Conservation (phyloP, 2,113 vertebrate species). For the Barnardius zonarius region DNA sequence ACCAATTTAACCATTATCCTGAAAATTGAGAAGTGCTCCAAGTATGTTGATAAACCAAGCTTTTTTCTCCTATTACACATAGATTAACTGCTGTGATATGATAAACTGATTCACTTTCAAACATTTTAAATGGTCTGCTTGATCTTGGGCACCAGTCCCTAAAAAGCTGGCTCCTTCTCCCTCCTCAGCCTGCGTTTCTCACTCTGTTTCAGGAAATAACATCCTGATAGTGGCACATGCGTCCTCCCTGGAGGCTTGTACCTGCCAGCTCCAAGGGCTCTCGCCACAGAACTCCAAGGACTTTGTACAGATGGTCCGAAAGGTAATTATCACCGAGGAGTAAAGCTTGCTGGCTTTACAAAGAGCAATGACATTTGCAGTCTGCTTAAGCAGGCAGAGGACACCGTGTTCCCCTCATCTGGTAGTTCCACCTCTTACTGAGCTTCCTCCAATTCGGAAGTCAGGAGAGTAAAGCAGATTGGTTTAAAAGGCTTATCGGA, state of each 20-base stretch:
- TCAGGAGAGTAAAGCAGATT: not conserved
- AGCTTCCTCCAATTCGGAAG: rapidly evolving
- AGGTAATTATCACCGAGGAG: slow-evolving; percentile 76
- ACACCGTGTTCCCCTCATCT: not conserved
- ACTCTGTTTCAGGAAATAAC: slow-evolving; percentile 82
- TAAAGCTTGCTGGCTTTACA: not conserved
- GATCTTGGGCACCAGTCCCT: not conserved
- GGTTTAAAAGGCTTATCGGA: not conserved
- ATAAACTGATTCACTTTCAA: not conserved
- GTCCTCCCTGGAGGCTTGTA: slow-evolving; percentile 96
- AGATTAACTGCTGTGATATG: rapidly evolving
- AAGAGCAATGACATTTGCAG: not conserved
- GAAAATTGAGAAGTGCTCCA: not conserved
- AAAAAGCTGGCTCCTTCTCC: not conserved
- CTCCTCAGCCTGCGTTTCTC: not conserved
- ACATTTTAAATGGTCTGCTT: not conserved
- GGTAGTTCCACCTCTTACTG: not conserved
- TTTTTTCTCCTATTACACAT: rapidly evolving
- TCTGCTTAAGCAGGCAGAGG: not conserved
- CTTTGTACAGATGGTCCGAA: slow-evolving; percentile 97
- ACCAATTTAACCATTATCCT: not conserved
- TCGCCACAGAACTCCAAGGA: slow-evolving; percentile 96
- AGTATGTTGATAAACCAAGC: rapidly evolving
- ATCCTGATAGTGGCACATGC: slow-evolving; percentile 96
- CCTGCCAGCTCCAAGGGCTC: slow-evolving; percentile 95